Percentiles rank a stretch among this genome's conserved stretches.
Conservation (phyloP, 2,113 vertebrate species). For the Protomyctophum bolini region DNA sequence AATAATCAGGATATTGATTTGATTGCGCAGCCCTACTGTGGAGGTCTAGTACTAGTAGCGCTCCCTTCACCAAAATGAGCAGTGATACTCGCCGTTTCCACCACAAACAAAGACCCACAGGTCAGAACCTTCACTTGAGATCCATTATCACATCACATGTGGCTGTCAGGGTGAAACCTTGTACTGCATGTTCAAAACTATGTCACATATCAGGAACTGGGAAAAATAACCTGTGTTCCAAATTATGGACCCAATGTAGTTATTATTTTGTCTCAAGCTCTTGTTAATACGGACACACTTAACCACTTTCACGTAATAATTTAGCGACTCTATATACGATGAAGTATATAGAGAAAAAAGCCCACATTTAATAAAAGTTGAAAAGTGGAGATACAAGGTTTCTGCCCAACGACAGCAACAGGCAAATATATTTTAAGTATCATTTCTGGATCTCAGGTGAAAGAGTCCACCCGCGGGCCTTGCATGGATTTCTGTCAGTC, state of each 20-base stretch:
- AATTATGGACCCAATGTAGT: too few species aligned
- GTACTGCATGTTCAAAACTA: too few species aligned
- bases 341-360: too few species aligned
- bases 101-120: constrained; percentile 33
- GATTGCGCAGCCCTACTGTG: background rate
- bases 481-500: constrained; percentile 66
- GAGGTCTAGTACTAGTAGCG: constrained; percentile 31
- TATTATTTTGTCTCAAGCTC: too few species aligned
- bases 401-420: background rate
- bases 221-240: too few species aligned
- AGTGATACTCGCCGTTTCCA: constrained; percentile 42
- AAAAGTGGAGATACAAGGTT: too few species aligned
- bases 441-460: constrained; percentile 28
- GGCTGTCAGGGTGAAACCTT: too few species aligned
- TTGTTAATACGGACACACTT: too few species aligned
- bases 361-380: background rate
- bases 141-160: background rate
- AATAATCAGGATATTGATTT: too few species aligned
- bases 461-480: constrained; percentile 28
- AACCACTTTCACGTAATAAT: too few species aligned
- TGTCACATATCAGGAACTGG: too few species aligned
- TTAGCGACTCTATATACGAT: too few species aligned
- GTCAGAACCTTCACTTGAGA: constrained; percentile 41
- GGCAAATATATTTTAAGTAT: background rate
- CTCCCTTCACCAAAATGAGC: constrained; percentile 45